Evolutionary conservation across 2,797 vertebrate species (phyloP), one percentile per base, ranked within the genome.

Genomic region (Danio albolineatus): DNA sequence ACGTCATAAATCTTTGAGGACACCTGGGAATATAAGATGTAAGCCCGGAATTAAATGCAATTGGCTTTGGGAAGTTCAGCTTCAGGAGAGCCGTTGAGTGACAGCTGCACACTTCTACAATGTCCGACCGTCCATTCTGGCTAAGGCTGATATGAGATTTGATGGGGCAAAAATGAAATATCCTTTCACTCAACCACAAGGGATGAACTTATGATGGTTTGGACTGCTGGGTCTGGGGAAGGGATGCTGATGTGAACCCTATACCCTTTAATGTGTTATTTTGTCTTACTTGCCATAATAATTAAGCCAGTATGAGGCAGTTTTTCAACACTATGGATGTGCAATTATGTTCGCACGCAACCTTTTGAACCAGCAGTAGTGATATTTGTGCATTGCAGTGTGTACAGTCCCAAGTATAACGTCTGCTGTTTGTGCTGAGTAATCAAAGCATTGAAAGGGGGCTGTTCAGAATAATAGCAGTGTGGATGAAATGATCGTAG

Each of bases 1-100:
- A 78, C 57, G 10, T 71, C 66, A 43, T 51, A 69, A 51, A 53
- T 78, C 76, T 78, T 51, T 16, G 56, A 51, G 76, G 46, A 71
- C 56, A 78, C 57, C 46, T 71, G 69, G 60, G 21, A 56, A 80
- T 65, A 48, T 46, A 28, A 14, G 39, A 74, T 80, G 70, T 57
- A 67, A 56, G 41, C 41, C 16, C 1, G 10, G 43, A 73, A 80
- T 73, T 43, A 73, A 64, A 56, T 6, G 16, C 69, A 48, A 64
- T 28, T 53, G 56, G 75, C 10, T 67, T 66, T 0, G 13, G 48
- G 56, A 78, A 78, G 19, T 71, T 78, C 13, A 41, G 76, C 66
- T 78, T 71, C 8, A 43, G 75, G n/a, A 59, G 51, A 66, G 17
- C 12, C 14, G 10, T 14, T 61, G 76, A 78, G 6, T 78, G 76